A percentile compares a stretch with the other conserved stretches of the same genome.
These are phyloP conservation scores for Zosterops japonicus DNA, from an alignment of 2,113 vertebrate genomes.

Conservation along the genomic window DNA sequence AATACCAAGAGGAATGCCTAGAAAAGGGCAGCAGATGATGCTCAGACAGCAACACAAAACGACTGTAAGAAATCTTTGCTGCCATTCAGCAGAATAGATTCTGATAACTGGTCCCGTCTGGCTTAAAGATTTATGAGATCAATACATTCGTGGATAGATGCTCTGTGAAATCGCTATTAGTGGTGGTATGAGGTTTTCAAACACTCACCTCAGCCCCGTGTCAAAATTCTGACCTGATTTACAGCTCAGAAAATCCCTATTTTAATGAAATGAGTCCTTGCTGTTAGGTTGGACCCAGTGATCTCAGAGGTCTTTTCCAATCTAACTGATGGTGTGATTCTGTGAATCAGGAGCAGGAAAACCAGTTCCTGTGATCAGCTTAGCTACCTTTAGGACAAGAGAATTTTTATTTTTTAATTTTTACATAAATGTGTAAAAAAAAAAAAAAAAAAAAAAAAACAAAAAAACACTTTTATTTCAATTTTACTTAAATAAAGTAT, in stretches of 20 bases:
- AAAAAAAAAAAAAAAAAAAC: no score
- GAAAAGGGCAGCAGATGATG: background rate
- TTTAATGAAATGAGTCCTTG: background rate
- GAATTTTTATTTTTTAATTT: background rate
- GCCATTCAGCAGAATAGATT: background rate
- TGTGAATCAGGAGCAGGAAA: background rate
- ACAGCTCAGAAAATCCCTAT: background rate
- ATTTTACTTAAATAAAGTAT: background rate
- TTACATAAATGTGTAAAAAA: no score
- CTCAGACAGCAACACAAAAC: background rate
- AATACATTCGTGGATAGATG: background rate
- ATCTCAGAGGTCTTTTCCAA: background rate
- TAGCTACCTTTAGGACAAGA: background rate
- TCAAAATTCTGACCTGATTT: slow-evolving; percentile 20
- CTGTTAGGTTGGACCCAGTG: background rate
- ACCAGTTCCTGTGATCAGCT: background rate
- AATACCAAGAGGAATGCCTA: background rate
- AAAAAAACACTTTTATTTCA: no score
- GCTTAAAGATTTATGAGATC: background rate
- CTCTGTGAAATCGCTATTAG: background rate
- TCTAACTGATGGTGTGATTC: background rate
- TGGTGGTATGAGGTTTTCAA: background rate
- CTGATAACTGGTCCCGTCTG: background rate
- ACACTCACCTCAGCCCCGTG: background rate
- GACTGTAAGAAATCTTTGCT: background rate